Base-by-base conservation (phyloP, 2,888 invertebrate species). In the Orgyia antiqua region DNA sequence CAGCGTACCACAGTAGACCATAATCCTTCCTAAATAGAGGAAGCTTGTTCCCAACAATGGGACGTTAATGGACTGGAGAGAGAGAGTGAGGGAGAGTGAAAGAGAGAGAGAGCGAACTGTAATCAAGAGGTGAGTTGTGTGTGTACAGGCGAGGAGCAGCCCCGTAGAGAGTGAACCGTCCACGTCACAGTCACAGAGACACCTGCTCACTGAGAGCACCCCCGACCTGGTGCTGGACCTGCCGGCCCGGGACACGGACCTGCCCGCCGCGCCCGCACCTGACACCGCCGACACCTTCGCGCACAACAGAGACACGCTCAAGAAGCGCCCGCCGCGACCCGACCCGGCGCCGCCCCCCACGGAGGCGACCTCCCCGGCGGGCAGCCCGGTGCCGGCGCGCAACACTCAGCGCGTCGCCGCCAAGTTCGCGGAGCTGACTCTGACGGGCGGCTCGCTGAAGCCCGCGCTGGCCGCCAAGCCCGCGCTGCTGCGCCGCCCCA, bases 151-250 rank as follows among this genome's bases (percentile, higher is more conserved):
- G 4, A 6, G 6, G 15, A 4, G 15, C 15, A 15, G 15, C 15
- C 15, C 15, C 4, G 6, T 15, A 15, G 15, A 15, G 4, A 15
- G 15, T 6, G 4, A 15, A 15, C 15, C 15, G 4, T 15, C 15
- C 6, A 15, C 15, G 15, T 15, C 15, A 9, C 30, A 13, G 9
- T 15, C n/a, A n/a, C n/a, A n/a, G n/a, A n/a, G n/a, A n/a, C n/a
- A n/a, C n/a, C 87, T 68, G 42, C 86, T 61, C 68, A 88, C 42
- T 49, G 87, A 61, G 72, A 87, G 62, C 82, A 83, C 94, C 15
- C 94, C 95, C 1, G 95, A 94, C 79, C 86, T 94, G 35, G 94
- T 95, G 44, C 92, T 94, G 90, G 94, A 94, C 75, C 79, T 94
- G 51, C 94, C 94, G n/a, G 78, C 91, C 56, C 83, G 60, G 60